phyloP scores from a whole-genome alignment of 2,113 vertebrate species.

The Oceanodroma tethys region DNA sequence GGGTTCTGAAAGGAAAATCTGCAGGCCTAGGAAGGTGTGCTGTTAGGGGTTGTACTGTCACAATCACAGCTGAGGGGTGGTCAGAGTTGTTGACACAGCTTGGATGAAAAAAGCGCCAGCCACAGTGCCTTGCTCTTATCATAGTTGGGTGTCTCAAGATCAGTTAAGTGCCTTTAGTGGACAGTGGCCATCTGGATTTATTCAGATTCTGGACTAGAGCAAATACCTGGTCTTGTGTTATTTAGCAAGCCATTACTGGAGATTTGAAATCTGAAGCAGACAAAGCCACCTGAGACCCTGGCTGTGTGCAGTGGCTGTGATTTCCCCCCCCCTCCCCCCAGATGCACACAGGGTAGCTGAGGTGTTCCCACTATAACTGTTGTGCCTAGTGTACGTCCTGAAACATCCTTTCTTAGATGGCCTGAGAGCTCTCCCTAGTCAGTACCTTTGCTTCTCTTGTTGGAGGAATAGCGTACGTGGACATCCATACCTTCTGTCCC shows the following conservation, averaged over 20 bases:
- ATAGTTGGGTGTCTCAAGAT: not conserved
- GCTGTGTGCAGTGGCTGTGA: not conserved
- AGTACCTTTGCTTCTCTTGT: not conserved
- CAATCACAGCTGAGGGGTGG: not conserved
- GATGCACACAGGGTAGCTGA: not conserved
- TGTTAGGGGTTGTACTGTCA: not conserved
- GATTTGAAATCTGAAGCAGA: not conserved
- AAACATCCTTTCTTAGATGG: not conserved
- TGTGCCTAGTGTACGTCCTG: not conserved
- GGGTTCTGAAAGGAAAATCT: not conserved
- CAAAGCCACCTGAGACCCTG: not conserved
- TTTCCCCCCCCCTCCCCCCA: too few relatives aligned
- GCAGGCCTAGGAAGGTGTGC: not conserved
- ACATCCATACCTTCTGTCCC: not conserved
- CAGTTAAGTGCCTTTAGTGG: not conserved
- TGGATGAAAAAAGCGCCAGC: not conserved
- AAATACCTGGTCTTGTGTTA: not conserved
- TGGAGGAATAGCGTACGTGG: accelerated
- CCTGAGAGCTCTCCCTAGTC: not conserved
- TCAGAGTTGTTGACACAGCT: not conserved
- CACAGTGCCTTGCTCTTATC: not conserved
- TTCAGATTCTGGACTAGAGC: not conserved
- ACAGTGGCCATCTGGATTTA: not conserved
- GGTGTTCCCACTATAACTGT: not conserved
- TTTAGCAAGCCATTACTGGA: not conserved